These are phyloP conservation scores for Tipula helvola DNA, from an alignment of 2,888 invertebrate species.

Conservation along the genomic window DNA sequence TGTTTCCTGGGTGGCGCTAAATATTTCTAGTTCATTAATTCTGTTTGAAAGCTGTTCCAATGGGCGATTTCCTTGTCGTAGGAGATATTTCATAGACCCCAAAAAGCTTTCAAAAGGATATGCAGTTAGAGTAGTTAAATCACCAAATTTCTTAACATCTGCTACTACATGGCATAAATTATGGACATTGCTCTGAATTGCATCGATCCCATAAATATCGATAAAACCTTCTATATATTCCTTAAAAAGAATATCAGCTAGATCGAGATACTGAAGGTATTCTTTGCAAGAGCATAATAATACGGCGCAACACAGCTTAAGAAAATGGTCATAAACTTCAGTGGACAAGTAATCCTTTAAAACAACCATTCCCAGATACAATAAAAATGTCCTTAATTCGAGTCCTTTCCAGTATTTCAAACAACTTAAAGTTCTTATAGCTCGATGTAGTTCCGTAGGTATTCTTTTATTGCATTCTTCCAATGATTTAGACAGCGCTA, in stretches of 20 bases:
- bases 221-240: neutral
- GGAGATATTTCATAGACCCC: neutral
- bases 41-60: neutral
- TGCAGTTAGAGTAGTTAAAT: neutral
- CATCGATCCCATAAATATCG: neutral
- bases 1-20: neutral
- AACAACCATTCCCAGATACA: no score
- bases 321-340: no score
- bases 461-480: no score
- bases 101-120: neutral
- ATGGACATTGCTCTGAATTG: neutral
- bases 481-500: no score
- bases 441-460: no score
- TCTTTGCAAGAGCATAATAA: neutral
- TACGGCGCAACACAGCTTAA: neutral
- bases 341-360: no score
- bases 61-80: neutral
- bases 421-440: no score
- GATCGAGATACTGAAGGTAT: neutral
- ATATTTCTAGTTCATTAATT: neutral
- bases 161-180: neutral
- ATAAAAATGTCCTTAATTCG: no score
- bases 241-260: neutral
- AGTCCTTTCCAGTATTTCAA: no score
- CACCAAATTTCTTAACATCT: neutral